These are phyloP conservation scores for Plagiodera versicolora DNA, from an alignment of 2,888 invertebrate genomes.

Conservation along the genomic window DNA sequence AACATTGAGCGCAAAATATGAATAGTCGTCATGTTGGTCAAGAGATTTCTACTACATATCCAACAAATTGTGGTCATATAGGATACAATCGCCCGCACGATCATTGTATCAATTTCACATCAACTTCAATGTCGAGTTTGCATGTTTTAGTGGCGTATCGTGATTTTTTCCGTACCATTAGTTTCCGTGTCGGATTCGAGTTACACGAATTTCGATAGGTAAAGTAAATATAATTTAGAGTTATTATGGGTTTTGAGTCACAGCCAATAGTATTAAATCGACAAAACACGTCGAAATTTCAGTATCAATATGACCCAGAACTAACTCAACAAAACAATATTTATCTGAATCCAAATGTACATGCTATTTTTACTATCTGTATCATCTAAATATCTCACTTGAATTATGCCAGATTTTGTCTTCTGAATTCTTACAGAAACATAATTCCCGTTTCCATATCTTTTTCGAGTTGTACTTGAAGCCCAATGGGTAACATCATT, in stretches of 20 bases:
- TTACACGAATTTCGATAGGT: not conserved
- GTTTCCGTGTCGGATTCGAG: not conserved
- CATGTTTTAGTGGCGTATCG: not conserved
- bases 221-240: not conserved
- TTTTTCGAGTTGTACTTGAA: no score
- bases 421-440: no score
- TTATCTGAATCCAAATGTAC: no score
- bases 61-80: not conserved
- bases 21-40: no score
- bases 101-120: not conserved
- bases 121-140: not conserved
- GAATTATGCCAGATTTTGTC: no score
- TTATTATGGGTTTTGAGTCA: not conserved
- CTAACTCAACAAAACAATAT: not conserved
- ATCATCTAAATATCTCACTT: no score
- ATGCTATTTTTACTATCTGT: no score
- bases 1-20: no score
- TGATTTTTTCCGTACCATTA: not conserved
- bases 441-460: no score
- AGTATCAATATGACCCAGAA: not conserved
- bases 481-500: no score
- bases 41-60: not conserved
- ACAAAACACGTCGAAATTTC: not conserved
- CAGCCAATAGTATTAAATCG: not conserved
- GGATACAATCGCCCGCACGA: not conserved